Evolutionary conservation across 1,140 invertebrate species (phyloP).

Genomic region (Drosophila ercepeae): DNA sequence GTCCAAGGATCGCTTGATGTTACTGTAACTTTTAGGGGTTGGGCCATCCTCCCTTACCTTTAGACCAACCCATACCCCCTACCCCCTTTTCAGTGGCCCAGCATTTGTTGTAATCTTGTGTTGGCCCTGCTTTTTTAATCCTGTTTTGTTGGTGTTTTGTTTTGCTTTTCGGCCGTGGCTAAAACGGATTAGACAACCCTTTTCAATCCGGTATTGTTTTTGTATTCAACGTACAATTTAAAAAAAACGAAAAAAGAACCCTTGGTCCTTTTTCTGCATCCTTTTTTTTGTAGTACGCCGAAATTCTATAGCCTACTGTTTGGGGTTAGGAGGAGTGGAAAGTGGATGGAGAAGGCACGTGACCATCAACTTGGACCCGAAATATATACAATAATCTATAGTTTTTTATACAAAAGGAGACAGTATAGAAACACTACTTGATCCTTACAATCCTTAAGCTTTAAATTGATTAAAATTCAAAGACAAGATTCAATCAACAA

Average conservation of each 20-base stretch:
- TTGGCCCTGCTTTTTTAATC: conserved; percentile 67
- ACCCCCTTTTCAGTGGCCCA: no score
- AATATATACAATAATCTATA: background rate
- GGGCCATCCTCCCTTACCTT: background rate
- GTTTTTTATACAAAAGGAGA: background rate
- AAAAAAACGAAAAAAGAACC: background rate
- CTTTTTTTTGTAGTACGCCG: background rate
- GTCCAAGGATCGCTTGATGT: background rate
- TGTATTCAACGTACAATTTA: background rate
- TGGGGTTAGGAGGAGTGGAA: background rate
- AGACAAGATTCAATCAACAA: background rate
- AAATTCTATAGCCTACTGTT: conserved; percentile 32
- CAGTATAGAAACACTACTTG: background rate
- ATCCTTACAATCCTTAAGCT: background rate
- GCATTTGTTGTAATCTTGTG: conserved; percentile 57
- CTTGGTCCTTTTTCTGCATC: background rate
- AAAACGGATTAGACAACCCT: conserved; percentile 54
- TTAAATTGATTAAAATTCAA: background rate
- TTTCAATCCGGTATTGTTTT: background rate
- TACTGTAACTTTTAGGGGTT: conserved; percentile 27
- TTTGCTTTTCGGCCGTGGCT: conserved; percentile 30
- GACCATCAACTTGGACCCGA: background rate
- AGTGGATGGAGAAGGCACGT: background rate
- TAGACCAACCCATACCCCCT: background rate
- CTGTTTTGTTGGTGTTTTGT: conserved; percentile 63